Percentiles rank a stretch among this genome's conserved stretches.
These are phyloP conservation scores for Meiosimyza decipiens DNA, from an alignment of 2,888 invertebrate species.

Conservation along the genomic window DNA sequence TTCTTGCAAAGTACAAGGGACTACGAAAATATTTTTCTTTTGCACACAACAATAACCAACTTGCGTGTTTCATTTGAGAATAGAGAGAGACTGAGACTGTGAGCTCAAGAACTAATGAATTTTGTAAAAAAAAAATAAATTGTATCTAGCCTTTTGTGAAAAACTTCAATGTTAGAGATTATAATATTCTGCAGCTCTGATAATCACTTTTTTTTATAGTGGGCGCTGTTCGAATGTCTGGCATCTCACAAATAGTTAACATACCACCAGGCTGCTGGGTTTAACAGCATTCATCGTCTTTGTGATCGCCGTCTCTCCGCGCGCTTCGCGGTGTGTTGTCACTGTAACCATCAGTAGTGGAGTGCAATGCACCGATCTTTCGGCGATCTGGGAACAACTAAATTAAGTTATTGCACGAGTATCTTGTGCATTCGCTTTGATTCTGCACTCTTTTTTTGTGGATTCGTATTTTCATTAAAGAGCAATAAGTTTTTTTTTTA, in stretches of 20 bases:
- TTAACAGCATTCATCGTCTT: constrained; percentile 31
- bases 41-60: too few species aligned
- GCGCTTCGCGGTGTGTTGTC: constrained; percentile 21
- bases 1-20: too few species aligned
- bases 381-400: constrained; percentile 27
- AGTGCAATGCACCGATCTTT: constrained; percentile 11
- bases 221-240: constrained; percentile 42
- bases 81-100: too few species aligned
- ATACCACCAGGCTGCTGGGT: constrained; percentile 56
- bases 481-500: not conserved
- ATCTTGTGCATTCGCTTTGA: constrained; percentile 15
- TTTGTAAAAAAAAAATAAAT: too few species aligned
- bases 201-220: constrained; percentile 18
- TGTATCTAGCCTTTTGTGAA: constrained; percentile 5
- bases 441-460: not conserved
- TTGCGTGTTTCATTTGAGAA: too few species aligned
- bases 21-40: too few species aligned
- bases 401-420: constrained; percentile 30
- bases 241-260: constrained; percentile 49
- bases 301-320: constrained; percentile 17
- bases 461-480: not conserved
- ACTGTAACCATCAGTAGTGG: not conserved
- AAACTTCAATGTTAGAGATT: too few species aligned
- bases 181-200: constrained; percentile 11
- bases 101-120: too few species aligned